A percentile compares a stretch with the other conserved stretches of the same genome.
Evolutionary conservation across 2,888 invertebrate species (phyloP).

Genomic region (Aphidius colemani): DNA sequence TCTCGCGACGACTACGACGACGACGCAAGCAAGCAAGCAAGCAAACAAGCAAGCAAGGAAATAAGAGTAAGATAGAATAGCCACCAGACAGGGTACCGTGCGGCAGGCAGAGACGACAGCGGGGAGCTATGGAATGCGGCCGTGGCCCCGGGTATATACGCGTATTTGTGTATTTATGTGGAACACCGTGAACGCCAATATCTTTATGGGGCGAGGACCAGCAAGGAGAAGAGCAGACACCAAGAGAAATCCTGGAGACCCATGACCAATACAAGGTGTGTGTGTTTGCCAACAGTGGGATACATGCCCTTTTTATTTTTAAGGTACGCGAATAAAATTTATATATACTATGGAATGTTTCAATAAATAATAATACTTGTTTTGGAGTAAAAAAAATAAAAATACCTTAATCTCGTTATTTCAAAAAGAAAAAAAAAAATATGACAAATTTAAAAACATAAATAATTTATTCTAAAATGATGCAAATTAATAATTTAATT

Average conservation of each 20-base stretch:
- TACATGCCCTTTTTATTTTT: conserved; percentile 50
- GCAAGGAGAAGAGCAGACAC: conserved; percentile 29
- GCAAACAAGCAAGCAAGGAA: conserved; percentile 8
- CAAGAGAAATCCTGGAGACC: conserved; percentile 40
- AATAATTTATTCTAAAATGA: too few species aligned
- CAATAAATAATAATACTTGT: too few species aligned
- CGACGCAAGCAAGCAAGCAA: neutral
- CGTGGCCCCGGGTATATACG: conserved; percentile 52
- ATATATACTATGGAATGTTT: neutral
- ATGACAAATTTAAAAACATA: too few species aligned
- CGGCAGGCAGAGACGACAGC: conserved; percentile 34
- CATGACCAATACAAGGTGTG: conserved; percentile 58
- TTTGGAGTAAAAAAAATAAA: too few species aligned
- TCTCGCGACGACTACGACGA: neutral
- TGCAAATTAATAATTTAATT: too few species aligned
- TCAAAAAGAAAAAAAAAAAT: too few species aligned
- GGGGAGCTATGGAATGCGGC: conserved; percentile 57
- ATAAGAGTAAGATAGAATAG: conserved; percentile 7
- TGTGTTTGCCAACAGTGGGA: conserved; percentile 28
- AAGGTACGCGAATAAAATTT: conserved; percentile 29
- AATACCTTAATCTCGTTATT: too few species aligned
- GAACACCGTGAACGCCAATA: conserved; percentile 47
- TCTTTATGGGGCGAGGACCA: neutral
- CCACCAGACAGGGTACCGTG: conserved; percentile 35
- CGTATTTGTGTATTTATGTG: conserved; percentile 59